These are phyloP conservation scores for Monoplex corrugatus DNA, from an alignment of 2,888 invertebrate genomes.

Conservation along the genomic window DNA sequence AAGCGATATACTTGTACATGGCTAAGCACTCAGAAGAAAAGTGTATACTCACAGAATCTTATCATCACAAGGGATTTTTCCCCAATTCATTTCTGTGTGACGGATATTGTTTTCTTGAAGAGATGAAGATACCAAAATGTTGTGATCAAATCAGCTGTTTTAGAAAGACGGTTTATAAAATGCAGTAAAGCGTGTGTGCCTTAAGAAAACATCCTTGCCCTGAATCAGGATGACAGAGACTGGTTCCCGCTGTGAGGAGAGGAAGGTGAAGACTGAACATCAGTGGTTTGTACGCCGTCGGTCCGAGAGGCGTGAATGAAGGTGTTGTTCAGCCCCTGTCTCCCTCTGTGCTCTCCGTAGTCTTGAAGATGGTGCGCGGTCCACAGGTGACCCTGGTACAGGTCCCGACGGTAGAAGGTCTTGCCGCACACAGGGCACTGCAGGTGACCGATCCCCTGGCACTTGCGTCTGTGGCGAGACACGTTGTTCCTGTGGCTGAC, in stretches of 20 bases:
- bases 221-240: neutral
- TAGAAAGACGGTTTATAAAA: no score
- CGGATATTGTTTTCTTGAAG: no score
- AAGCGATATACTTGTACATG: no score
- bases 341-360: neutral
- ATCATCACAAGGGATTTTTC: no score
- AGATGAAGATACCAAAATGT: no score
- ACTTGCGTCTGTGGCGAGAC: slow-evolving; percentile 34
- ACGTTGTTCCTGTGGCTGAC: slow-evolving; percentile 38
- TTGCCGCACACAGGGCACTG: slow-evolving; percentile 32
- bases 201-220: no score
- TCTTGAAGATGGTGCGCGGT: slow-evolving; percentile 15
- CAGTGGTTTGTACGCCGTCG: neutral
- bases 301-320: neutral
- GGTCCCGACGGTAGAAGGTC: slow-evolving; percentile 31
- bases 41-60: no score
- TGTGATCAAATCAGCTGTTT: no score
- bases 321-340: neutral
- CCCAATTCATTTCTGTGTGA: no score
- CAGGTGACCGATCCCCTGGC: slow-evolving; percentile 27
- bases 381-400: slow-evolving; percentile 28
- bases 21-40: no score
- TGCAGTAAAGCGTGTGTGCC: no score
- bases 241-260: neutral
- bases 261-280: neutral